These are phyloP conservation scores for Synergus itoensis DNA, from an alignment of 2,888 invertebrate genomes.

Conservation along the genomic window DNA sequence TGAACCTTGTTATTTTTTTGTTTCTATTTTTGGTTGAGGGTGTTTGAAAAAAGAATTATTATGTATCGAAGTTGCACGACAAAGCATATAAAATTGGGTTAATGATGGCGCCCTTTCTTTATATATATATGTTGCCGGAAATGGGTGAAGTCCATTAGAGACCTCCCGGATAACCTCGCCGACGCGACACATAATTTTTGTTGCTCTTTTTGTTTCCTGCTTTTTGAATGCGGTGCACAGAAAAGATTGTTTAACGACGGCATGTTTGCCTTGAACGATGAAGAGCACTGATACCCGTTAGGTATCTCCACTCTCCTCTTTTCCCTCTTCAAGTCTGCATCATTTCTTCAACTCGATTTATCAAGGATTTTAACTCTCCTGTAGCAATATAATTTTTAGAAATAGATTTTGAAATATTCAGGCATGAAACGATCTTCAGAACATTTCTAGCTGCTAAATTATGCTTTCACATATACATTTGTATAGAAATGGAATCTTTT, in stretches of 20 bases:
- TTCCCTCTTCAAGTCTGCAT: slow-evolving; percentile 49
- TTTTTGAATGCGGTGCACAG: slow-evolving; percentile 29
- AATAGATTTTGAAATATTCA: not conserved
- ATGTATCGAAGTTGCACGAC: not conserved
- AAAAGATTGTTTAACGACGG: slow-evolving; percentile 63
- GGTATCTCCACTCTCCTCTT: slow-evolving; percentile 50
- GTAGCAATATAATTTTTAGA: not conserved
- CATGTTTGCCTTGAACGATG: slow-evolving; percentile 67
- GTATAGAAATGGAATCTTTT: slow-evolving; percentile 18
- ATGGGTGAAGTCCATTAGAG: slow-evolving; percentile 35
- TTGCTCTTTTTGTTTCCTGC: slow-evolving; percentile 26
- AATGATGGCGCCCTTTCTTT: slow-evolving; percentile 35
- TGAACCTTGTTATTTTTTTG: not conserved
- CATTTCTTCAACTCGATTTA: not conserved
- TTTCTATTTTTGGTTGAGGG: not conserved
- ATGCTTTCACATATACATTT: slow-evolving; percentile 6
- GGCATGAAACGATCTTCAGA: not conserved
- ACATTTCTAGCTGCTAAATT: not conserved
- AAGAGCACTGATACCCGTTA: slow-evolving; percentile 59
- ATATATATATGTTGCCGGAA: slow-evolving; percentile 41
- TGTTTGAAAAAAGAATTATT: not conserved
- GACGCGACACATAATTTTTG: slow-evolving; percentile 30
- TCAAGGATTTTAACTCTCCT: not conserved
- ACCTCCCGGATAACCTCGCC: slow-evolving; percentile 33
- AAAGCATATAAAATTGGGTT: slow-evolving; percentile 22